Conservation (phyloP, 2,113 vertebrate genomes). For the Ailuropoda melanoleuca region DNA sequence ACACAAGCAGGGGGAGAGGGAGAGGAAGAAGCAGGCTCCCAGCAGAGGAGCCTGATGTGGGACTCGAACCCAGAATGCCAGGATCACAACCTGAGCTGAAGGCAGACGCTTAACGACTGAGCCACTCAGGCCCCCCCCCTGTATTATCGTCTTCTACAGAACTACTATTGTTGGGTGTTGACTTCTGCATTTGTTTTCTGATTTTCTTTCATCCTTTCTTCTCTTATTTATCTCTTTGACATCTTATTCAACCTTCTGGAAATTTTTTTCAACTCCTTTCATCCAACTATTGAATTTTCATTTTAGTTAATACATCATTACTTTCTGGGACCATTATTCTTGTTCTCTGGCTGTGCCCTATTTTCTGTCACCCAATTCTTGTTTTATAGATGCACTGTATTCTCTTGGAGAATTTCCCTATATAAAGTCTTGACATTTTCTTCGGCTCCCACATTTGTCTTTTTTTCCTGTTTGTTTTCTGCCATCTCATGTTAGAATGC, state of each 20-base stretch:
- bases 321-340: not conserved
- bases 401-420: not conserved
- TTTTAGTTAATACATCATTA: not conserved
- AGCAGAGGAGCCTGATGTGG: no score
- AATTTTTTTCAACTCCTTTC: not conserved
- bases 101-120: no score
- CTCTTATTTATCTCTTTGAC: not conserved
- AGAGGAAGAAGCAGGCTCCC: no score
- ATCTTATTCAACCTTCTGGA: not conserved
- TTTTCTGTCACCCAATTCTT: not conserved
- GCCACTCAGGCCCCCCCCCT: no score
- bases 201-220: not conserved
- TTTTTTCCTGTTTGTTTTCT: not conserved
- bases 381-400: not conserved
- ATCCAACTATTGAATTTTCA: not conserved
- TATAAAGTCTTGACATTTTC: not conserved
- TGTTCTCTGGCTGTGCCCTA: not conserved
- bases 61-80: no score
- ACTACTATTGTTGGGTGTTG: not conserved
- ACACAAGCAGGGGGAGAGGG: no score
- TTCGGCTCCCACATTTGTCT: not conserved
- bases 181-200: not conserved
- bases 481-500: not conserved
- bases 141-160: not conserved
- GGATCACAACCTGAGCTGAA: no score